phyloP scores from a whole-genome alignment of 2,113 vertebrate genomes.

The Solea senegalensis region DNA sequence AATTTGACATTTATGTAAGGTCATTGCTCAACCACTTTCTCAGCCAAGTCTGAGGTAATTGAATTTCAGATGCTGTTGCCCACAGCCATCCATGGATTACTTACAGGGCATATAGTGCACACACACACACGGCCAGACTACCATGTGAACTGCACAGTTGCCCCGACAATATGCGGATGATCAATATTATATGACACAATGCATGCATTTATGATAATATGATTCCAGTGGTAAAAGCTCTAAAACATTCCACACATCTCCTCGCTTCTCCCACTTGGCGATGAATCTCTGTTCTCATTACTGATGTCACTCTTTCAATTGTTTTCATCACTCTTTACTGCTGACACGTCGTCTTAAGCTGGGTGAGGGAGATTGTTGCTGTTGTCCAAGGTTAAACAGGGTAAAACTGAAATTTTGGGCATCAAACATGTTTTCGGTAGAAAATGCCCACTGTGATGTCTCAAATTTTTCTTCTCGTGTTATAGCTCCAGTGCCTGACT shows the following conservation, averaged over 20 bases:
- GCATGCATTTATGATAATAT: constrained; percentile 14
- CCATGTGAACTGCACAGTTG: constrained; percentile 1
- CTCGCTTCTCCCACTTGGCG: constrained; percentile 4
- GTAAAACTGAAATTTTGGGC: too few relatives aligned
- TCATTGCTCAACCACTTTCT: constrained; percentile 64
- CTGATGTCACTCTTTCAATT: too few relatives aligned
- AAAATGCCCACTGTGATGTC: too few relatives aligned
- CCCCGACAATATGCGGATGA: constrained; percentile 7
- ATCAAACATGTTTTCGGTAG: too few relatives aligned
- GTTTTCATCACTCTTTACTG: too few relatives aligned
- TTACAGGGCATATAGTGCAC: constrained; percentile 28
- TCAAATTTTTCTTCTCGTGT: too few relatives aligned
- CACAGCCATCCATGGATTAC: constrained; percentile 56
- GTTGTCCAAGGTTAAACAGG: neutral
- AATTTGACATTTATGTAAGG: constrained; percentile 67
- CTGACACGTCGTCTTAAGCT: neutral
- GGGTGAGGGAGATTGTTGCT: neutral
- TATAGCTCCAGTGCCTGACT: too few relatives aligned
- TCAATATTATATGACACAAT: constrained; percentile 30
- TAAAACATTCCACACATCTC: neutral
- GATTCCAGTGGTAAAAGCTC: neutral
- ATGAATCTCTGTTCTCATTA: neutral
- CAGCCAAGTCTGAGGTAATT: constrained; percentile 62
- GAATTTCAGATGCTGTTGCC: constrained; percentile 62
- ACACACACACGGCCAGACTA: constrained; percentile 15